These are phyloP conservation scores for Oithona nana DNA, from an alignment of 2,888 invertebrate species.

Conservation along the genomic window DNA sequence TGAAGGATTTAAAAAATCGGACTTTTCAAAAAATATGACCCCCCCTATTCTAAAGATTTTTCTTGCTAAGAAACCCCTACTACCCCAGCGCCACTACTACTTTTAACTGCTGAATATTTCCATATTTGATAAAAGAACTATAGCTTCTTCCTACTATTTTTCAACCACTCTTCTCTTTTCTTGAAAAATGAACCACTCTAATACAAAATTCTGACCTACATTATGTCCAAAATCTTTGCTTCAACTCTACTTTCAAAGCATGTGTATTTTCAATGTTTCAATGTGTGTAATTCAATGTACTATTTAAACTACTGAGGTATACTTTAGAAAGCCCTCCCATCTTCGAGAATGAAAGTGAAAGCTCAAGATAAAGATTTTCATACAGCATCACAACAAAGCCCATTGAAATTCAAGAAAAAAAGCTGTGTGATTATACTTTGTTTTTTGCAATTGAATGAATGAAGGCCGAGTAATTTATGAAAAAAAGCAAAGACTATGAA, in stretches of 20 bases:
- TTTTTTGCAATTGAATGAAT: background rate
- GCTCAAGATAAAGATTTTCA: background rate
- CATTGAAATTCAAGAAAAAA: background rate
- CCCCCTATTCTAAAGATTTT: no score
- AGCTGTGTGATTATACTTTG: background rate
- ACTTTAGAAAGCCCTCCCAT: no score
- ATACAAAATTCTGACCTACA: background rate
- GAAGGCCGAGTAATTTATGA: no score
- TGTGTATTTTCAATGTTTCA: background rate
- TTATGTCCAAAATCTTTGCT: background rate
- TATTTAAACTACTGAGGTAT: no score
- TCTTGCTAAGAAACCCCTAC: no score
- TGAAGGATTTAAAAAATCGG: background rate
- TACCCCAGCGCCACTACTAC: no score
- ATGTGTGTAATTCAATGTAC: background rate
- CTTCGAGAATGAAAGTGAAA: no score
- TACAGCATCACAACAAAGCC: background rate
- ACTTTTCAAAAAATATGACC: background rate
- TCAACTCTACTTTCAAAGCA: background rate
- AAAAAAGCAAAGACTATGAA: no score
- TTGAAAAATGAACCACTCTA: no score
- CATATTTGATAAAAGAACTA: no score
- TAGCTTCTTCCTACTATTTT: no score
- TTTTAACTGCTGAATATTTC: background rate
- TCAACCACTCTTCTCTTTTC: no score